A percentile compares a stretch with the other conserved stretches of the same genome.
These are phyloP conservation scores for Drosophila jambulina DNA, from an alignment of 1,140 invertebrate species.

Conservation along the genomic window DNA sequence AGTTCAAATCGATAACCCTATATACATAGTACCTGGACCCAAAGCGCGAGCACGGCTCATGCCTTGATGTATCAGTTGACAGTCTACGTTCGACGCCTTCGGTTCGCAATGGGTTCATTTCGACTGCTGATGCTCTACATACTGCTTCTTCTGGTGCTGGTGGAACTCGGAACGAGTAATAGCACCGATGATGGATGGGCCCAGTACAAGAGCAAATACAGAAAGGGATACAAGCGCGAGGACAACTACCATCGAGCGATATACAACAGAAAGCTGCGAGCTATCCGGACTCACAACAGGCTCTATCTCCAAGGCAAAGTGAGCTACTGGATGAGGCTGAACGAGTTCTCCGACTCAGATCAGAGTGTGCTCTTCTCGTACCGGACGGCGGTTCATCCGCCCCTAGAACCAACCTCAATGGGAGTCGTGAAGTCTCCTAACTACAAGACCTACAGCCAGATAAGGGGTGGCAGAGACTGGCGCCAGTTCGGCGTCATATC, in stretches of 20 bases:
- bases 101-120: conserved; percentile 8
- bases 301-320: background rate
- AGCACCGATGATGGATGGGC: conserved; percentile 2
- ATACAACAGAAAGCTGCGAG: background rate
- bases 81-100: background rate
- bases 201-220: conserved; percentile 9
- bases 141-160: background rate
- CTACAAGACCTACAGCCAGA: conserved; percentile 22
- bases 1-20: conserved; percentile 3
- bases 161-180: background rate
- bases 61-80: background rate
- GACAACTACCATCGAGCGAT: conserved; percentile 6
- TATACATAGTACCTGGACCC: background rate
- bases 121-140: background rate
- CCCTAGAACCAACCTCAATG: background rate
- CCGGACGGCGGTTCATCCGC: background rate
- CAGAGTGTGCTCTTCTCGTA: background rate
- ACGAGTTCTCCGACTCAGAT: conserved; percentile 35
- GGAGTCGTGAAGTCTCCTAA: background rate
- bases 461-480: conserved; percentile 17
- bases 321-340: conserved; percentile 13
- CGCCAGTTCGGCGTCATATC: conserved; percentile 11
- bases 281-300: background rate
- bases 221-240: background rate
- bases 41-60: too few species aligned